Evolutionary conservation across 2,113 vertebrate genomes (phyloP), one percentile per base, ranked within the genome.

Genomic region (Alligator sinensis): DNA sequence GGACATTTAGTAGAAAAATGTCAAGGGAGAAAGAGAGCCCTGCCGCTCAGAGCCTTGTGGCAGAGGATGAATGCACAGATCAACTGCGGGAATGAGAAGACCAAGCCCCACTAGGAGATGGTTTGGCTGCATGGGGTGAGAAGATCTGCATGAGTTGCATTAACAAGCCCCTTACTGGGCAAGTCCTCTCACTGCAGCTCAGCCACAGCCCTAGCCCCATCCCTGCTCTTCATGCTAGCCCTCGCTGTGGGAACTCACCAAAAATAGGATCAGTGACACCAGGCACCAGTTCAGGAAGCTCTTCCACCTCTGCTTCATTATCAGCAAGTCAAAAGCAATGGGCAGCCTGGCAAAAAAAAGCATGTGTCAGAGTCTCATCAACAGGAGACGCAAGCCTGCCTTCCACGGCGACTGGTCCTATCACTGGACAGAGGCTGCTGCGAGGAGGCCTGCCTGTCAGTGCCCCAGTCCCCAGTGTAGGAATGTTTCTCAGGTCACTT

Each of bases 281-380:
- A 98, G 91, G 11, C 98, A 98, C 99, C 99, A 99, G 47, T 77
- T 97, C 38, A 99, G 92, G 91, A 99, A 99, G 94, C 98, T 98
- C 77, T 98, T 99, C 99, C 99, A 99, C 91, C 98, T 98, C 80
- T 94, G 98, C 95, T 98, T 99, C 94, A 99, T 60, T 91, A 99
- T 95, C 95, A 99, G 93, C 70, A 99, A 95, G 94, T 99, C 99
- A 76, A 99, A 98, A 80, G 99, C 99, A 93, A 99, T 99, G 6
- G 99, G 99, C 87, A 99, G 79, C 86, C 99, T 99, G 92, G 25
- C 82, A 80, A 94, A 93, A 79, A 47, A 97, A 91, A 66, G 2
- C 70, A 66, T 75, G 24, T 90, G 88, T 94, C 5, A 86, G 54
- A 80, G 60, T 22, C 22, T 74, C 38, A 38, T 89, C 82, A 92